Evolutionary conservation across 2,797 vertebrate genomes (phyloP).

Genomic region (Strix occidentalis): DNA sequence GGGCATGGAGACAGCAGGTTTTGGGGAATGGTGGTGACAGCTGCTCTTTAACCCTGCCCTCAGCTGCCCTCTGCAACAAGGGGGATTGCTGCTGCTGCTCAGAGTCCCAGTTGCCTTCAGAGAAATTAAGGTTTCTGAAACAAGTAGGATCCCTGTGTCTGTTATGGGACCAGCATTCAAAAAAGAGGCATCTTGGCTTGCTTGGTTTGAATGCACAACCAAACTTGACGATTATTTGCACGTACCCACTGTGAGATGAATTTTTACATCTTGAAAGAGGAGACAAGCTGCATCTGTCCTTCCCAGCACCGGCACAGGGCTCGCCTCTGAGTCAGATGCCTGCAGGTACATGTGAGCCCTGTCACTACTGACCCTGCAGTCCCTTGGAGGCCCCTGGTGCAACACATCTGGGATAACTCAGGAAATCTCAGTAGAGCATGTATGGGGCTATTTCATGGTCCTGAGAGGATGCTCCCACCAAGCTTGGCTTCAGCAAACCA

Average conservation of each 20-base stretch:
- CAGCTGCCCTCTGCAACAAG: background rate
- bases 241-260: background rate
- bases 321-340: fast-evolving
- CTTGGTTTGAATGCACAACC: background rate
- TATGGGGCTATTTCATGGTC: background rate
- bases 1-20: fast-evolving
- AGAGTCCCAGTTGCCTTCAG: background rate
- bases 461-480: background rate
- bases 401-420: background rate
- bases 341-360: fast-evolving
- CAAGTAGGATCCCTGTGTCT: background rate
- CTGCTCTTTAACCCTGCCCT: background rate
- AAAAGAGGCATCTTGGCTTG: fast-evolving
- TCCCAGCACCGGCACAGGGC: background rate
- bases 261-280: background rate
- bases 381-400: background rate
- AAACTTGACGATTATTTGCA: background rate
- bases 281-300: background rate
- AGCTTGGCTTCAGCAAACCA: background rate
- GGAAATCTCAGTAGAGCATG: background rate
- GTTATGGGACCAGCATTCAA: background rate
- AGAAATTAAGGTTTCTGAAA: background rate
- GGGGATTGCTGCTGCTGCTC: background rate
- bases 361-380: background rate
- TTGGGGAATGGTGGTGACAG: background rate